Evolutionary conservation across 2,113 vertebrate species (phyloP).

Genomic region (Siniperca chuatsi): DNA sequence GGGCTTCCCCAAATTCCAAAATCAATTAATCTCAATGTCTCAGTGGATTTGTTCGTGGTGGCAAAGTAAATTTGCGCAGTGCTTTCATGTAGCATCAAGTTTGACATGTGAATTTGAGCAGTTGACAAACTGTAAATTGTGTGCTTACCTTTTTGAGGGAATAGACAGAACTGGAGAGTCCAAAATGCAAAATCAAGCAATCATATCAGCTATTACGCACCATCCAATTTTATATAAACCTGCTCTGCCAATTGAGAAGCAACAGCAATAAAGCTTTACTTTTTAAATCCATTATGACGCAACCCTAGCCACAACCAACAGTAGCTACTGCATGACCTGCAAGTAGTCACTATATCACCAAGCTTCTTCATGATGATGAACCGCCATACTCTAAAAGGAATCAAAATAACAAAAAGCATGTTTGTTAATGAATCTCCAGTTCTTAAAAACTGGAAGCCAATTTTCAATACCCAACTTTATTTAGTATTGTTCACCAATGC

Average conservation of each 20-base stretch:
- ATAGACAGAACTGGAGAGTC: not conserved
- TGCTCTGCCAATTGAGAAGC: not conserved
- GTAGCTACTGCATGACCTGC: not conserved
- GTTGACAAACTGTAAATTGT: not conserved
- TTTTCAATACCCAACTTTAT: not conserved
- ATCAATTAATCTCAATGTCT: not conserved
- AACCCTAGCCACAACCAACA: not conserved
- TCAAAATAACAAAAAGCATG: not conserved
- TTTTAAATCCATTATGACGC: not conserved
- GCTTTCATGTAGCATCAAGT: not conserved
- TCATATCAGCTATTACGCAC: not conserved
- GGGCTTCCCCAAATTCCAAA: not conserved
- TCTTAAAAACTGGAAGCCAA: not conserved
- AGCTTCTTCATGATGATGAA: not conserved
- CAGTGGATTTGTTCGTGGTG: not conserved
- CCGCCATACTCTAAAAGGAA: not conserved
- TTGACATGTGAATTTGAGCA: not conserved
- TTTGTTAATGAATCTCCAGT: not conserved
- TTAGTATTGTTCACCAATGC: not conserved
- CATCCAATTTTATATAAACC: not conserved
- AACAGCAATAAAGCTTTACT: not conserved
- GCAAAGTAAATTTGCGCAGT: not conserved
- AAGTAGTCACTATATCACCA: not conserved
- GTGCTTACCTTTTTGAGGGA: not conserved
- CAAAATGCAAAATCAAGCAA: not conserved